Conservation (phyloP, 2,797 vertebrate genomes). For the Aythya fuligula region DNA sequence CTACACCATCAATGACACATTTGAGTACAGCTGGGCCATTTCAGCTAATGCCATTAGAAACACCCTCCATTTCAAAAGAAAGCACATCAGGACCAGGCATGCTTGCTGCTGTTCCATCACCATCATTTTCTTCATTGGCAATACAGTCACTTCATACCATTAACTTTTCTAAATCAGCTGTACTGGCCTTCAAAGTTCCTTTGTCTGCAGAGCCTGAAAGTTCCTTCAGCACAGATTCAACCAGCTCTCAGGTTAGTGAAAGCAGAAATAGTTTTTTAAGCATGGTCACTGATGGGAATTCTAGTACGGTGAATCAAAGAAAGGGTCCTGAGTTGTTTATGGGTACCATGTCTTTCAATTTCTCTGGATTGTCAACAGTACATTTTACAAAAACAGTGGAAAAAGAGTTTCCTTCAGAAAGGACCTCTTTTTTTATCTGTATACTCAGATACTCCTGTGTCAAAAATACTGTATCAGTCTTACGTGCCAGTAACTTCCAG, state of each 20-base stretch:
- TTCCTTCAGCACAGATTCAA: constrained; percentile 47
- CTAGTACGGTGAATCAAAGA: neutral
- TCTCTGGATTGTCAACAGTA: neutral
- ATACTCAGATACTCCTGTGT: neutral
- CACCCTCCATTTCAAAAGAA: constrained; percentile 60
- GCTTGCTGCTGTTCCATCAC: constrained; percentile 33
- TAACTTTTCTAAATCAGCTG: constrained; percentile 60
- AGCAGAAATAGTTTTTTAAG: constrained; percentile 33
- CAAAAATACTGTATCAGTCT: neutral
- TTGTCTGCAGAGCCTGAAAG: constrained; percentile 51
- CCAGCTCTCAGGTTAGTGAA: constrained; percentile 53
- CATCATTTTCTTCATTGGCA: constrained; percentile 65
- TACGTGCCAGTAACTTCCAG: neutral
- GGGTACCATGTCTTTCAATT: neutral
- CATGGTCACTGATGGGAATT: neutral
- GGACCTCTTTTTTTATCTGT: neutral
- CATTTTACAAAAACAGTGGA: constrained; percentile 5
- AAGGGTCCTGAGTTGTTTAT: neutral
- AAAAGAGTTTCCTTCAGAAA: neutral
- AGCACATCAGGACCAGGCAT: constrained; percentile 41
- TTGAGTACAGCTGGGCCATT: constrained; percentile 47
- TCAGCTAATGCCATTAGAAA: constrained; percentile 48
- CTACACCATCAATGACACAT: constrained; percentile 38
- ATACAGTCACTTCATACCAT: constrained; percentile 69
- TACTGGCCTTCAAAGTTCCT: constrained; percentile 62